A percentile compares a stretch with the other conserved stretches of the same genome.
These are phyloP conservation scores for Cerastoderma edule DNA, from an alignment of 2,888 invertebrate species.

Conservation along the genomic window DNA sequence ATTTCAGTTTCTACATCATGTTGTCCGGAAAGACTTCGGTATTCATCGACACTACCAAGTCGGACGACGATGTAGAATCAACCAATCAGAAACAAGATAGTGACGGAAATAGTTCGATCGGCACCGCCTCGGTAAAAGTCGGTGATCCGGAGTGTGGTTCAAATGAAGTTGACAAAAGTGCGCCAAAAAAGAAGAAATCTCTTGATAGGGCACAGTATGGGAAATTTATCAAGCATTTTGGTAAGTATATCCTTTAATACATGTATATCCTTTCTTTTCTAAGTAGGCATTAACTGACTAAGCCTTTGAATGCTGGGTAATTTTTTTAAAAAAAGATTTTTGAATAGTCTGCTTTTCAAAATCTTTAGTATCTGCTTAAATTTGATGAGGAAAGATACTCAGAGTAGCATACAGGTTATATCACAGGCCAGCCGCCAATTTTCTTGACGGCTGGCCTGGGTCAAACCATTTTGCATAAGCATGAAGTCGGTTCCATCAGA, in stretches of 20 bases:
- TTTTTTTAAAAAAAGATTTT: too few species aligned
- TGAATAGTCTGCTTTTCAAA: too few species aligned
- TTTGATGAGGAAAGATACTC: too few species aligned
- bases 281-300: too few species aligned
- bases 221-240: slow-evolving; percentile 78
- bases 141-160: slow-evolving; percentile 11
- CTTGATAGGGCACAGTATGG: slow-evolving; percentile 74
- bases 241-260: slow-evolving; percentile 67
- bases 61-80: slow-evolving; percentile 67
- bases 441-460: too few species aligned
- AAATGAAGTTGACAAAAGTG: slow-evolving; percentile 3
- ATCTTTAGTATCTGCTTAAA: too few species aligned
- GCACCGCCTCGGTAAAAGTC: slow-evolving; percentile 13
- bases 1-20: slow-evolving; percentile 78
- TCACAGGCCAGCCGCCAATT: too few species aligned
- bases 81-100: slow-evolving; percentile 46
- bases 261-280: too few species aligned
- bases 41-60: slow-evolving; percentile 74
- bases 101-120: slow-evolving; percentile 10
- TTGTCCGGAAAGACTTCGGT: slow-evolving; percentile 79
- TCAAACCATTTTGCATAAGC: too few species aligned
- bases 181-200: slow-evolving; percentile 57
- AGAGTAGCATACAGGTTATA: too few species aligned
- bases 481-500: too few species aligned
- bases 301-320: too few species aligned